A percentile compares a stretch with the other conserved stretches of the same genome.
Evolutionary conservation across 2,113 vertebrate genomes (phyloP).

Genomic region (Antennarius striatus): DNA sequence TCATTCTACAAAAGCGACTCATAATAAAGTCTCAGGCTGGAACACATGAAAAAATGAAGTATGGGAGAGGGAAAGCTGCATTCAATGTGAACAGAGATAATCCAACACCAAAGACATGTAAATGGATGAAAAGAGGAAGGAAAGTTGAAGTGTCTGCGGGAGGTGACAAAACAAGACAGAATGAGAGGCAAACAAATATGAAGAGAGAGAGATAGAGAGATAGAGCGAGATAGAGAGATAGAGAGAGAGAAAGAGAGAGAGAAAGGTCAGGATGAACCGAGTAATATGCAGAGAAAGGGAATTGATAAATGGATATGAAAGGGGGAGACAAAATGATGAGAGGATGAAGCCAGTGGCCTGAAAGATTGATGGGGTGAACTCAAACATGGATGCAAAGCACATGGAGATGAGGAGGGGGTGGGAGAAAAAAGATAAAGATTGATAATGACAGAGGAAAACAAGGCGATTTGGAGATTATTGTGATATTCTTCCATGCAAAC

Average conservation of each 20-base stretch:
- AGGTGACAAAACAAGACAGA: conserved; percentile 15
- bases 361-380: no score
- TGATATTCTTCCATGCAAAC: no score
- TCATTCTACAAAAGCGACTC: conserved; percentile 57
- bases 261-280: conserved; percentile 14
- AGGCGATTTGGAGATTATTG: no score
- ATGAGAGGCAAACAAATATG: neutral
- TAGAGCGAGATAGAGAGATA: neutral
- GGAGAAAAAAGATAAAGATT: neutral
- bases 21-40: conserved; percentile 44
- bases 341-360: neutral
- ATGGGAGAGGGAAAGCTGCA: conserved; percentile 15
- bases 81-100: neutral
- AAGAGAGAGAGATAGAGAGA: no score
- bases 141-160: conserved; percentile 13
- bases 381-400: no score
- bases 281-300: conserved; percentile 6
- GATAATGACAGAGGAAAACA: no score
- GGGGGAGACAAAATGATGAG: conserved; percentile 17
- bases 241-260: conserved; percentile 4
- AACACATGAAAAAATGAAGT: conserved; percentile 4
- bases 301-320: conserved; percentile 28
- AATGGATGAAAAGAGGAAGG: conserved; percentile 21
- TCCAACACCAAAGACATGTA: neutral
- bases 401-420: neutral